Percentiles rank a stretch among this genome's conserved stretches.
phyloP scores from a whole-genome alignment of 1,140 invertebrate genomes.

The Achatina immaculata region DNA sequence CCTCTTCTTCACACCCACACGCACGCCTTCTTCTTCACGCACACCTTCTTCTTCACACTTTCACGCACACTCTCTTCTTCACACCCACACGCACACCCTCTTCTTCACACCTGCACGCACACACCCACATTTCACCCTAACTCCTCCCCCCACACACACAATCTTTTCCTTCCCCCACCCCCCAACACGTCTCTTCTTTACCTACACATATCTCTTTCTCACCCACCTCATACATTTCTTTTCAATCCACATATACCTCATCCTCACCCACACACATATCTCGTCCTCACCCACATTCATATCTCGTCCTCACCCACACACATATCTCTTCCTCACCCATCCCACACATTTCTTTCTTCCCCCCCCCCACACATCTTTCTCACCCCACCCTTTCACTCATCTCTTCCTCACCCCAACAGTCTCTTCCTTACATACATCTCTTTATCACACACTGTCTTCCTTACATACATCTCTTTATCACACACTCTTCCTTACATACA shows the following conservation, averaged over 20 bases:
- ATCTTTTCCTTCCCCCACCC: constrained; percentile 9
- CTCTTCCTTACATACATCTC: background rate
- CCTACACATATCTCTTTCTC: background rate
- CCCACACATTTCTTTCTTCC: background rate
- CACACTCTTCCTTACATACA: background rate
- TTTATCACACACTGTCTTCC: background rate
- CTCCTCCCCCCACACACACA: background rate
- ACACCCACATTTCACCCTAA: constrained; percentile 3
- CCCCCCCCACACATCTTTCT: background rate
- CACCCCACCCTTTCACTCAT: constrained; percentile 13
- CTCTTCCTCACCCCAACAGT: background rate
- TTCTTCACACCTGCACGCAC: constrained; percentile 8
- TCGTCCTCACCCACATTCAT: background rate
- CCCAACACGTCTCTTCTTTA: background rate
- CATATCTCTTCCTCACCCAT: background rate
- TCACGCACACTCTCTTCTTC: too few species aligned
- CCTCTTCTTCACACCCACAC: too few species aligned
- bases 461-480: constrained; percentile 20
- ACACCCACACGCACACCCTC: too few species aligned
- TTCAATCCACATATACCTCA: constrained; percentile 2
- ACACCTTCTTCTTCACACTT: too few species aligned
- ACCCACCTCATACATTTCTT: background rate
- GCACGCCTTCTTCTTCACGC: too few species aligned
- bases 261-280: background rate
- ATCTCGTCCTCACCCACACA: background rate